These are phyloP conservation scores for Anthopleura sola DNA, from an alignment of 64 coral and sea anemone species.

Conservation along the genomic window DNA sequence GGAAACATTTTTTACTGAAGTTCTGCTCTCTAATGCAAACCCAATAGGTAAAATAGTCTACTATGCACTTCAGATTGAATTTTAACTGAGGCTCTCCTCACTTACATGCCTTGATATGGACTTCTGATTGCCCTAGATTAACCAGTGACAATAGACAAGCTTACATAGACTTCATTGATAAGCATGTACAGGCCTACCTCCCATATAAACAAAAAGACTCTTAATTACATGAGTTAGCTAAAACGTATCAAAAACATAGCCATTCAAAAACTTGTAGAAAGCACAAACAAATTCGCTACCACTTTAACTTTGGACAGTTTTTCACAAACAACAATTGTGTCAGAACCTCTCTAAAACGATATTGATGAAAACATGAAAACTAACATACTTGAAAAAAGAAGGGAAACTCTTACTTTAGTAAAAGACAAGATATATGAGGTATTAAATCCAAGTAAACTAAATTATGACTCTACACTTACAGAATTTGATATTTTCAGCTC, in stretches of 20 bases:
- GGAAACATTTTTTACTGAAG: background rate
- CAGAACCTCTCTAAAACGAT: conserved; percentile 24
- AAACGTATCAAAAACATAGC: conserved; percentile 16
- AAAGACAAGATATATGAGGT: conserved; percentile 33
- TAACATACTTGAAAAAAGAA: conserved; percentile 1
- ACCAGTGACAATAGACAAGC: conserved; percentile 3
- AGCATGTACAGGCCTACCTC: conserved; percentile 36
- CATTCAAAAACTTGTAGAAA: conserved; percentile 44
- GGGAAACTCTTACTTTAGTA: conserved; percentile 14
- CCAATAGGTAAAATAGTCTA: conserved; percentile 4
- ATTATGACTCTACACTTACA: conserved; percentile 14
- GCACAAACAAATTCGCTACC: conserved; percentile 19
- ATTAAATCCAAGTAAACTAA: conserved; percentile 39
- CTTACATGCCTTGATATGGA: conserved; percentile 51
- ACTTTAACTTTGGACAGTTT: conserved; percentile 45
- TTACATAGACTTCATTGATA: conserved; percentile 28
- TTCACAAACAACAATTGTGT: conserved; percentile 34
- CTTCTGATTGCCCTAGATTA: conserved; percentile 37
- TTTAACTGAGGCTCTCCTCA: conserved; percentile 59
- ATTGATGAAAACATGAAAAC: background rate
- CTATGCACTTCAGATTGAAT: conserved; percentile 41
- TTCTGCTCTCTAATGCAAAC: conserved; percentile 21
- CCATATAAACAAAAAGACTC: conserved; percentile 21
- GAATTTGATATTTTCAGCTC: conserved; percentile 6
- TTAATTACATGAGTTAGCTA: conserved; percentile 35